Base-by-base conservation (phyloP, 2,888 invertebrate genomes). In the Yponomeuta cagnagella region DNA sequence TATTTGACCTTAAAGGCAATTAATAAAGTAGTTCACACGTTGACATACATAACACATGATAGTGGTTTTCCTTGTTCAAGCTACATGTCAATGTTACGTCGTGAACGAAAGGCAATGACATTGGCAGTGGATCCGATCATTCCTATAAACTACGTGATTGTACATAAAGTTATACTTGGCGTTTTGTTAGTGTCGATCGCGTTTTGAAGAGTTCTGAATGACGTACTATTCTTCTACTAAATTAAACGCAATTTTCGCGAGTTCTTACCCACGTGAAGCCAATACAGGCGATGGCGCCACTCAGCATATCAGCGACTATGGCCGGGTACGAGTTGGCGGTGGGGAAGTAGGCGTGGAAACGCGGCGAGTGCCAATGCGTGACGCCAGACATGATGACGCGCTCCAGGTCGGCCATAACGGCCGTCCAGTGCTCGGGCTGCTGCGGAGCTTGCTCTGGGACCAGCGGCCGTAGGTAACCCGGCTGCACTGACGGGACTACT, bases 351-450 rank as follows among this genome's bases (percentile, higher is more conserved):
- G 98, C 98, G 87, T 98, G 97, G 91, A 99, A 99, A 81, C 96
- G 94, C 9, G 98, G 98, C 71, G 97, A 97, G 85, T 98, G 97
- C 98, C 98, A 99, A 82, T 98, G 98, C 0, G 98, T 98, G 71
- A 98, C 97, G 69, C 99, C 99, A 0, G 99, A 98, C 98, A 99
- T 99, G 75, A 99, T 97, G 71, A 98, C 96, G 71, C 96, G 93
- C 85, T 99, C 99, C 73, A 99, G 94, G 84, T 99, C 99, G 6
- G 94, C 94, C 95, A 99, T 96, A 71, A 99, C 96, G 71, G 96
- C 95, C 74, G 97, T 95, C 98, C 98, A 99, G 66, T 94, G 94
- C 82, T 99, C 98, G 0, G 98, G 95, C 74, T 95, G 92, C 76
- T 94, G 93, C 0, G 99, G 99, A 0, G 98, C 97, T 73, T 94